Conservation (phyloP, 1,140 invertebrate genomes). For the Manduca sexta region DNA sequence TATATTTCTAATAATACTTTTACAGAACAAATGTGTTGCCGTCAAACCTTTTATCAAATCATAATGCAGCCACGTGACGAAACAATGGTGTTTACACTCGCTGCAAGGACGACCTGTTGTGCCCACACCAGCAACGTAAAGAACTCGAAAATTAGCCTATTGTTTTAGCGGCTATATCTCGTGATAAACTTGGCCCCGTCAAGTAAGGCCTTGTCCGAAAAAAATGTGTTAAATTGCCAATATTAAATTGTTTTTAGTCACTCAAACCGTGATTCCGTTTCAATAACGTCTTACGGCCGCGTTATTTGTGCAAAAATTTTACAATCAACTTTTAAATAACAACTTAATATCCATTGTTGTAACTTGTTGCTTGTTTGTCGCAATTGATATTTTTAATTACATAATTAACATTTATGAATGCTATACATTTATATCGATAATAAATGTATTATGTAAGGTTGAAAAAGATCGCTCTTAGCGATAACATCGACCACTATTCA, state of each 20-base stretch:
- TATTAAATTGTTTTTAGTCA: not conserved
- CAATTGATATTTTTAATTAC: no score
- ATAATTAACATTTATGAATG: no score
- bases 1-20: not conserved
- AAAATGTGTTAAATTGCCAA: slow-evolving; percentile 4
- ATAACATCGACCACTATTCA: no score
- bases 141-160: slow-evolving; percentile 22
- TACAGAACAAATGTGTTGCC: slow-evolving; percentile 32
- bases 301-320: no score
- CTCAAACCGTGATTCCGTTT: no score
- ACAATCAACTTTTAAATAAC: no score
- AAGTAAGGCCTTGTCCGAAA: slow-evolving; percentile 6
- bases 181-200: slow-evolving; percentile 19
- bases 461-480: no score
- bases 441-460: no score
- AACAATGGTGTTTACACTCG: slow-evolving; percentile 61
- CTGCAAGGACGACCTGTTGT: slow-evolving; percentile 39
- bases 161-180: slow-evolving; percentile 17
- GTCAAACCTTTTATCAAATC: slow-evolving; percentile 45
- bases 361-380: no score
- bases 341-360: no score
- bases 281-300: no score
- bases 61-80: slow-evolving; percentile 57
- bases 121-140: slow-evolving; percentile 22
- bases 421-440: no score